Conservation (phyloP, 2,113 vertebrate species). For the Leptodactylus fuscus region DNA sequence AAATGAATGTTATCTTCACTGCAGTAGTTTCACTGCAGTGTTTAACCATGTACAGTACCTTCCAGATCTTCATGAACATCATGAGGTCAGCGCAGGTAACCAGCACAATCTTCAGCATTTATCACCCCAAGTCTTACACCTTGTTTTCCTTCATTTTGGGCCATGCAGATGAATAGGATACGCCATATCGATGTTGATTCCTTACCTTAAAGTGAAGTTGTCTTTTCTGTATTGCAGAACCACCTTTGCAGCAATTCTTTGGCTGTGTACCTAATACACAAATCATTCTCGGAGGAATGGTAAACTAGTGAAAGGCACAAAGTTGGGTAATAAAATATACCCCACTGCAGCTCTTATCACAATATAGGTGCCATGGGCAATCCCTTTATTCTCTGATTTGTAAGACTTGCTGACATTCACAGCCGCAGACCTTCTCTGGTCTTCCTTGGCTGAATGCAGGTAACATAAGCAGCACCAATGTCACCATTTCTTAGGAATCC, state of each 20-base stretch:
- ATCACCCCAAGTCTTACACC: background rate
- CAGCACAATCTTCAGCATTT: background rate
- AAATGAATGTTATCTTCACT: slow-evolving; percentile 29
- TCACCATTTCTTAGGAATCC: background rate
- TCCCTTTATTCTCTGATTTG: background rate
- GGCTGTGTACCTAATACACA: background rate
- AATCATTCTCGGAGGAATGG: background rate
- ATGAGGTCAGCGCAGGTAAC: background rate
- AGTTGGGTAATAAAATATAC: background rate
- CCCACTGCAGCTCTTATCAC: background rate
- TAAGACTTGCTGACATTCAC: too few species aligned
- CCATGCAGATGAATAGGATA: background rate
- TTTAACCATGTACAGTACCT: slow-evolving; percentile 12
- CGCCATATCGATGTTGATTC: background rate
- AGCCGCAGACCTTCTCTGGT: too few species aligned
- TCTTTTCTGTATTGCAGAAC: background rate
- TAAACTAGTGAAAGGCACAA: background rate
- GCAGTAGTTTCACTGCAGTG: slow-evolving; percentile 25
- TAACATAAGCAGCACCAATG: background rate
- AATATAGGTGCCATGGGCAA: background rate
- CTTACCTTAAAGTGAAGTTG: background rate
- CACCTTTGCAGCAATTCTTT: background rate
- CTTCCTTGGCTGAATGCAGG: background rate
- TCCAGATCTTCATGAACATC: background rate
- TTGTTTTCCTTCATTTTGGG: background rate